phyloP scores from a whole-genome alignment of 2,797 vertebrate genomes.

The Hirundo rustica region DNA sequence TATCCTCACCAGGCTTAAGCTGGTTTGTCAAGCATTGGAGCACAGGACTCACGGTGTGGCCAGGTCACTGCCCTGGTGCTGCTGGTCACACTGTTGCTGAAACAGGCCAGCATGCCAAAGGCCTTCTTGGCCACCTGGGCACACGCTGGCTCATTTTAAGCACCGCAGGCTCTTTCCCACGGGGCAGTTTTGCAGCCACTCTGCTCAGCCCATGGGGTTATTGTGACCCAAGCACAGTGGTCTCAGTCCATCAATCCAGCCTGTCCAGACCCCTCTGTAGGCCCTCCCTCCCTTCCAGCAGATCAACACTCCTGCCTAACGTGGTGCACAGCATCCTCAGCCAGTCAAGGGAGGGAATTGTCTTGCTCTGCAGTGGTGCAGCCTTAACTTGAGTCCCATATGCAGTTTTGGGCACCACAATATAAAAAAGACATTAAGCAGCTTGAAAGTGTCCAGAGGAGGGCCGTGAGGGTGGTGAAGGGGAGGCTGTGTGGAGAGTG shows the following conservation, averaged over 20 bases:
- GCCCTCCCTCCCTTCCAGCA: neutral
- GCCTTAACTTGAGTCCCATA: neutral
- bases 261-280: neutral
- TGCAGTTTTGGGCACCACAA: neutral
- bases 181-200: neutral
- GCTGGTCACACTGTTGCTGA: neutral
- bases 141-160: neutral
- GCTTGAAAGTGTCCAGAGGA: neutral
- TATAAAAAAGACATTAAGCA: neutral
- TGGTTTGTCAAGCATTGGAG: neutral
- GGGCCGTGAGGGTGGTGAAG: neutral
- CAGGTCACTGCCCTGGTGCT: neutral
- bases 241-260: neutral
- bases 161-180: neutral
- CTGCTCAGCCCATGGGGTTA: neutral
- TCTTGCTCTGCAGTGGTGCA: neutral
- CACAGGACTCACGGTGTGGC: neutral
- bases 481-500: neutral
- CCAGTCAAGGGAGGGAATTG: neutral
- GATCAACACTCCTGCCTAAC: fast-evolving
- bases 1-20: neutral
- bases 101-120: neutral
- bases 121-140: neutral
- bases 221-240: neutral
- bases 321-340: neutral